These are phyloP conservation scores for Euclidia mi DNA, from an alignment of 2,888 invertebrate genomes.

Conservation along the genomic window DNA sequence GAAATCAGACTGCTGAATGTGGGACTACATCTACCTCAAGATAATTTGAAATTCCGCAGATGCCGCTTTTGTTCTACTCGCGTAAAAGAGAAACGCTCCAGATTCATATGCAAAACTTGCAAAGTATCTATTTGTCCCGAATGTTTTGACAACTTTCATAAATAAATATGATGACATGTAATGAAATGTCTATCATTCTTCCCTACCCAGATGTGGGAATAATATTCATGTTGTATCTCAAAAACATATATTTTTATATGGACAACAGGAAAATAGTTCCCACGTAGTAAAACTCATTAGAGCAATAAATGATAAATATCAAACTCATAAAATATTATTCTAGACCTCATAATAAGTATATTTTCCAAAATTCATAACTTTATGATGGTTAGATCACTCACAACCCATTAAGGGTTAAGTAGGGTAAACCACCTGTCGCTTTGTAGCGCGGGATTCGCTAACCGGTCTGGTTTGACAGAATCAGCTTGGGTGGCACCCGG, in stretches of 20 bases:
- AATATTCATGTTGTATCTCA: conserved; percentile 25
- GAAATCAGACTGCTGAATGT: conserved; percentile 21
- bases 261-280: conserved; percentile 24
- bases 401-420: neutral
- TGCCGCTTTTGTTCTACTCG: conserved; percentile 22
- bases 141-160: conserved; percentile 24
- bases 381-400: conserved; percentile 1
- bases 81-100: conserved; percentile 23
- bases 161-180: conserved; percentile 24
- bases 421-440: too few species aligned
- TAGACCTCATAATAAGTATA: conserved; percentile 24
- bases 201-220: conserved; percentile 24
- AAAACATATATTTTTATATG: conserved; percentile 28
- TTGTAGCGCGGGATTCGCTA: too few species aligned
- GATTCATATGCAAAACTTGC: conserved; percentile 23
- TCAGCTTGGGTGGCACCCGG: too few species aligned
- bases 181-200: conserved; percentile 23
- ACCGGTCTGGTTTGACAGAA: too few species aligned
- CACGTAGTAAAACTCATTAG: conserved; percentile 22
- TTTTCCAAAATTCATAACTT: conserved; percentile 21
- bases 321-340: conserved; percentile 24
- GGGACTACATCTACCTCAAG: conserved; percentile 15
- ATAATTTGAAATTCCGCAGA: conserved; percentile 23
- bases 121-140: conserved; percentile 22
- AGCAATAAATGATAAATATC: conserved; percentile 24